A percentile compares a stretch with the other conserved stretches of the same genome.
phyloP scores from a whole-genome alignment of 2,888 invertebrate genomes.

The Physocephala rufipes region DNA sequence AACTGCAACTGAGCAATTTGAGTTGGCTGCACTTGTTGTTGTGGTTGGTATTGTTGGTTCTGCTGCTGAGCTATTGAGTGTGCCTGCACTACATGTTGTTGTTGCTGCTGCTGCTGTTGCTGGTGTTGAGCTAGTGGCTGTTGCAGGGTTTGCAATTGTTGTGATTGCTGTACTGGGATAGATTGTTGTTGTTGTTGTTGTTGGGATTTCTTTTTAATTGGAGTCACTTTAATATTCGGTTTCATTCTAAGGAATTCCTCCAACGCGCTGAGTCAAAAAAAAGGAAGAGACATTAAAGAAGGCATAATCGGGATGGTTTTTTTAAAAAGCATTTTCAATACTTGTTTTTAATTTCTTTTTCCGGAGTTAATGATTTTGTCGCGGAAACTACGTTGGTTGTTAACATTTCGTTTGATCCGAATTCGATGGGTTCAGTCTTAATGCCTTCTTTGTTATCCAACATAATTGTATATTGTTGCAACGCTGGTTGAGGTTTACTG shows the following conservation, averaged over 20 bases:
- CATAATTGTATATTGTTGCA: constrained; percentile 66
- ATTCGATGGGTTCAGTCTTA: constrained; percentile 57
- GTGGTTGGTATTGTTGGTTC: constrained; percentile 33
- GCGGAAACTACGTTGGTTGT: constrained; percentile 34
- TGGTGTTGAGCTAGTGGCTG: constrained; percentile 45
- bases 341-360: constrained; percentile 62
- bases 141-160: constrained; percentile 29
- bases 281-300: not conserved
- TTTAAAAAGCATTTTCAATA: constrained; percentile 40
- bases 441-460: constrained; percentile 56
- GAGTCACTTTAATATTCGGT: constrained; percentile 64
- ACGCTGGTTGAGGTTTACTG: constrained; percentile 51
- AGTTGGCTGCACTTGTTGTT: constrained; percentile 47
- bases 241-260: constrained; percentile 64
- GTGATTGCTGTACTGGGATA: constrained; percentile 41
- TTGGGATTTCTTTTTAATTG: constrained; percentile 47
- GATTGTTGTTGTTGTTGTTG: constrained; percentile 35
- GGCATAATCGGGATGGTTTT: too few species aligned
- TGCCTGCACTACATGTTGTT: constrained; percentile 45
- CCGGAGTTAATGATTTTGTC: constrained; percentile 46
- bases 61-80: constrained; percentile 43
- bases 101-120: constrained; percentile 41
- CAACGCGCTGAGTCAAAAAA: constrained; percentile 51
- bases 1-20: constrained; percentile 44
- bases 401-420: constrained; percentile 43